Conservation (phyloP, 2,888 invertebrate species). For the Coleophora flavipennella region DNA sequence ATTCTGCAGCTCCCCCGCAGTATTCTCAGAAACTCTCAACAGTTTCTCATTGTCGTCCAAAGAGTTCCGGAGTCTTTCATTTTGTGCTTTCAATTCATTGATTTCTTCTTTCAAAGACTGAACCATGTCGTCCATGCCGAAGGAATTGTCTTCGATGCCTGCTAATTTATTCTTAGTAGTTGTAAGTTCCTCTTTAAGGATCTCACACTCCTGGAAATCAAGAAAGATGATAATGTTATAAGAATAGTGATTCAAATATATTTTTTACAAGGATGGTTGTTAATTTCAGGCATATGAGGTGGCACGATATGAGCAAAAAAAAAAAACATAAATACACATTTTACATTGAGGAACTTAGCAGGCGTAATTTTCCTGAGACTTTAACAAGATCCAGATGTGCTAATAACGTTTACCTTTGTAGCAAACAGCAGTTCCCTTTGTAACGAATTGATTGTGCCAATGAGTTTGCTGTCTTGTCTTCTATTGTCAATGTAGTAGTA, state of each 20-base stretch:
- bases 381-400: too few species aligned
- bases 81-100: constrained; percentile 61
- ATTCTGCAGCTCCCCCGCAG: constrained; percentile 85
- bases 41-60: constrained; percentile 76
- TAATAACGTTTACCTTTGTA: constrained; percentile 67
- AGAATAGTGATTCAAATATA: too few species aligned
- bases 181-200: constrained; percentile 75
- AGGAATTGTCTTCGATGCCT: constrained; percentile 80
- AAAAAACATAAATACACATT: background rate
- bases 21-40: constrained; percentile 80
- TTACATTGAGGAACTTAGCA: too few species aligned
- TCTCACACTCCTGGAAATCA: constrained; percentile 74
- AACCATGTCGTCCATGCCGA: constrained; percentile 81
- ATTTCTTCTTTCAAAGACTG: constrained; percentile 77
- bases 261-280: too few species aligned
- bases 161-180: constrained; percentile 72
- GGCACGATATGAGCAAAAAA: too few species aligned
- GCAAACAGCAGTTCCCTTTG: constrained; percentile 63
- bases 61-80: constrained; percentile 77
- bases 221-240: background rate
- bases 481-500: constrained; percentile 85
- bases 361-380: too few species aligned
- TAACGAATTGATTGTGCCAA: constrained; percentile 74
- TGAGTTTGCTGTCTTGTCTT: constrained; percentile 78
- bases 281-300: too few species aligned